Base-by-base conservation (phyloP, 2,797 vertebrate species). In the Spinus pinus region DNA sequence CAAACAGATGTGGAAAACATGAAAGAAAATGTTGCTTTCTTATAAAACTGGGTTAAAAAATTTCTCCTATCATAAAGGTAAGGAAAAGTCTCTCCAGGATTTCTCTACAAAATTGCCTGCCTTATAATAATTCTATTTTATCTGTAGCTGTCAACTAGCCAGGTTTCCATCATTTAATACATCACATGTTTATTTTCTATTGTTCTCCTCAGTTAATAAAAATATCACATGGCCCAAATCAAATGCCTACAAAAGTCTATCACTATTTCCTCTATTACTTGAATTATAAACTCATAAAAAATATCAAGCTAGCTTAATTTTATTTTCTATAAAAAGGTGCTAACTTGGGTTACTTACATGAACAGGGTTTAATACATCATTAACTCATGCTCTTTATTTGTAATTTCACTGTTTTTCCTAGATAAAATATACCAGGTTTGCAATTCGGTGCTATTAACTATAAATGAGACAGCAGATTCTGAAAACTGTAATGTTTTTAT, bases 191-290 rank as follows among this genome's bases (percentile, higher is more conserved):
- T 75, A 70, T 79, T 93, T 94, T 73, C 80, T 73, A 39, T 66
- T 86, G 31, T 93, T 92, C 90, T 91, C 25, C 54, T 79, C 51
- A 70, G 39, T 60, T 83, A 73, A 75, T 47, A 85, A 95, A 92
- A 94, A 62, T 62, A 57, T 19, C 33, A 70, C 3, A 12, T 31
- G 60, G 53, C 18, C 46, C 12, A 61, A 86, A 86, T 70, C 33
- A 85, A 92, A 81, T 18, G 16, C 25, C 62, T 53, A 50, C 28
- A 72, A 25, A 88, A 83, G 28, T 56, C 66, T 75, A 28, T 56
- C 42, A 46, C 47, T 81, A 41, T 72, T 96, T 94, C 70, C 73
- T 91, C 47, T 88, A 90, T 75, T 90, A 81, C 21, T 25, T 86
- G 33, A 91, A 94, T 79, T 79, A 91, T 30, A 93, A 70, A 19